phyloP scores from a whole-genome alignment of 1,140 invertebrate species.

The Sminthurinus signatus region DNA sequence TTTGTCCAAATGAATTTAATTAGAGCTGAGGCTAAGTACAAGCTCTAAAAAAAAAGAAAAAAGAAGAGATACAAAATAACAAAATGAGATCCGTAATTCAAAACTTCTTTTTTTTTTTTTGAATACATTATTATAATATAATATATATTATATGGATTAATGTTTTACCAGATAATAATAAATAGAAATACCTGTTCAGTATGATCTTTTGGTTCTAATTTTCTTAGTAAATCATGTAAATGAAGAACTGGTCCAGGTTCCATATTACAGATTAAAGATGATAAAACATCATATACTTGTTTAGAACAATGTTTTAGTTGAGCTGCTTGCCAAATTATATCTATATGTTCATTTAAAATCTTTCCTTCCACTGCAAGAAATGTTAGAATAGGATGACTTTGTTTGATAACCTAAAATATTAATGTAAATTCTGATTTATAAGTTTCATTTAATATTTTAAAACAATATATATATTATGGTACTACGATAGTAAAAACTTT shows the following conservation, averaged over 20 bases:
- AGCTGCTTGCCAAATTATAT: constrained; percentile 87
- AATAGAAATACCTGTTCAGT: constrained; percentile 84
- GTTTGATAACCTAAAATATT: constrained; percentile 81
- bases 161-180: no score
- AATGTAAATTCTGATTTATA: no score
- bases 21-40: constrained; percentile 78
- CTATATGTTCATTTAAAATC: constrained; percentile 83
- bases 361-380: constrained; percentile 85
- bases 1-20: constrained; percentile 55
- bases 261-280: constrained; percentile 81
- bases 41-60: constrained; percentile 55
- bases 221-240: constrained; percentile 73
- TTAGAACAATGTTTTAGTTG: constrained; percentile 90
- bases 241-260: constrained; percentile 79
- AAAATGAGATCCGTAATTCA: no score
- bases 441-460: no score
- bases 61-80: no score
- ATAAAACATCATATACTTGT: constrained; percentile 83
- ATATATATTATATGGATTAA: no score
- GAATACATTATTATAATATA: no score
- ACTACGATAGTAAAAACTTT: no score
- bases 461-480: no score
- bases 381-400: constrained; percentile 85
- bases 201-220: constrained; percentile 79
- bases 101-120: no score